Conservation (phyloP, 2,797 vertebrate genomes). For the Decapterus maruadsi region DNA sequence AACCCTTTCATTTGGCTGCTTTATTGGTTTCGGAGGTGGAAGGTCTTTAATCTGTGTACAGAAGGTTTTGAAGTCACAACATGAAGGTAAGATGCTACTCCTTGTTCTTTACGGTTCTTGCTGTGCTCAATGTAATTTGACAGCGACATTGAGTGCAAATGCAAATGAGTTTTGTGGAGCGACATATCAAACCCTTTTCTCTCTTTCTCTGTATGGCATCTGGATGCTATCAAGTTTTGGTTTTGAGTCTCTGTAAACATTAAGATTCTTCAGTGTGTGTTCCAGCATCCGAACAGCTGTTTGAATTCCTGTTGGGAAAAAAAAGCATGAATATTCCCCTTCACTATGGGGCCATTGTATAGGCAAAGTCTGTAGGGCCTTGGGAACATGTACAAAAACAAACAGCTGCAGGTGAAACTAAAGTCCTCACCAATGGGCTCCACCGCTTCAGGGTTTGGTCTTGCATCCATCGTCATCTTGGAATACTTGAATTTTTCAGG, state of each 20-base stretch:
- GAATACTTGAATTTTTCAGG: conserved; percentile 73
- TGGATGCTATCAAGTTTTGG: conserved; percentile 80
- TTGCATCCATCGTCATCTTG: conserved; percentile 77
- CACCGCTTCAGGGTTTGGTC: conserved; percentile 71
- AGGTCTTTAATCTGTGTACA: conserved; percentile 67
- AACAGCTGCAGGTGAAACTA: conserved; percentile 22
- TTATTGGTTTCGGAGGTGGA: conserved; percentile 58
- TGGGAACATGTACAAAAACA: conserved; percentile 35
- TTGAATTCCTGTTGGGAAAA: conserved; percentile 86
- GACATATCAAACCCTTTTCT: conserved; percentile 80
- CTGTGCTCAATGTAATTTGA: conserved; percentile 4
- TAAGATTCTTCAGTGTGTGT: conserved; percentile 83
- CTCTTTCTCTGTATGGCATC: conserved; percentile 71
- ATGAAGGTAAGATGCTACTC: neutral
- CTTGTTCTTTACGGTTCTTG: neutral
- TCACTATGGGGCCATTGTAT: conserved; percentile 8
- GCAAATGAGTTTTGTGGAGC: neutral
- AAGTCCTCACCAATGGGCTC: conserved; percentile 82
- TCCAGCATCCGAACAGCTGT: conserved; percentile 86
- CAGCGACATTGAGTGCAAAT: neutral
- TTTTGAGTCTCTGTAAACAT: conserved; percentile 81
- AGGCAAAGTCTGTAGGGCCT: conserved; percentile 30
- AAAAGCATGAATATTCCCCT: conserved; percentile 14
- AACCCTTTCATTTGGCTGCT: conserved; percentile 59
- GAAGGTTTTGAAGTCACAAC: conserved; percentile 22